Conservation (phyloP, 2,888 invertebrate species). For the Caenorhabditis japonica region DNA sequence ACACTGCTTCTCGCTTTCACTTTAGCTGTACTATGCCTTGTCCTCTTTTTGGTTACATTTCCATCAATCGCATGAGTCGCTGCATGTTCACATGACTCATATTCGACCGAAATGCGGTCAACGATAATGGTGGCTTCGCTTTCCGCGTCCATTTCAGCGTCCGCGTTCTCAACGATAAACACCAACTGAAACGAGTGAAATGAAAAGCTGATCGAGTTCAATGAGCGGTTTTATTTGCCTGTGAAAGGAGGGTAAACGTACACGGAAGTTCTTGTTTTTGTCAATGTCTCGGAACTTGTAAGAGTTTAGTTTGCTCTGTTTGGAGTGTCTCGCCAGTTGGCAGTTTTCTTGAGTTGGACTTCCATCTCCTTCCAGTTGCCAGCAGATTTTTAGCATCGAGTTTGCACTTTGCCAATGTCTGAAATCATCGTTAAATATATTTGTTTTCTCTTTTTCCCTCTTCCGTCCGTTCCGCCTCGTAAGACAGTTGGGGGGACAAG, state of each 20-base stretch:
- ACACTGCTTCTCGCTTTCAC: constrained; percentile 34
- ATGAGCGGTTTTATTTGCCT: too few species aligned
- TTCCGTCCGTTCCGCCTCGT: constrained; percentile 24
- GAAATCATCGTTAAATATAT: constrained; percentile 24
- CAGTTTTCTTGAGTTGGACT: constrained; percentile 52
- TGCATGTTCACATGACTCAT: constrained; percentile 49
- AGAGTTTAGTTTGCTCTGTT: constrained; percentile 58
- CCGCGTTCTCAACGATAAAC: constrained; percentile 55
- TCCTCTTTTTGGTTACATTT: constrained; percentile 37
- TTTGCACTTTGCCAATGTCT: constrained; percentile 68
- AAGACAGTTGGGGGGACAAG: constrained; percentile 8
- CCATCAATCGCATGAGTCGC: constrained; percentile 45
- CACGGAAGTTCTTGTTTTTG: constrained; percentile 48
- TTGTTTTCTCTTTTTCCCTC: too few species aligned
- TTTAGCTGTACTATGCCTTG: constrained; percentile 27
- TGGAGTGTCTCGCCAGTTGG: constrained; percentile 50
- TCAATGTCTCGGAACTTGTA: constrained; percentile 51
- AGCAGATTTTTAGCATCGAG: constrained; percentile 59
- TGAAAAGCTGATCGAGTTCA: too few species aligned
- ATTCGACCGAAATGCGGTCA: constrained; percentile 52
- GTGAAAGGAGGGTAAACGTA: constrained; percentile 1
- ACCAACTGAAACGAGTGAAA: constrained; percentile 50
- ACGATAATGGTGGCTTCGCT: constrained; percentile 49
- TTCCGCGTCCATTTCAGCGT: constrained; percentile 38
- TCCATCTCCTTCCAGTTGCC: constrained; percentile 53